Percentiles rank a stretch among this genome's conserved stretches.
Conservation (phyloP, 2,888 invertebrate species). For the Ganaspis brasiliensis region DNA sequence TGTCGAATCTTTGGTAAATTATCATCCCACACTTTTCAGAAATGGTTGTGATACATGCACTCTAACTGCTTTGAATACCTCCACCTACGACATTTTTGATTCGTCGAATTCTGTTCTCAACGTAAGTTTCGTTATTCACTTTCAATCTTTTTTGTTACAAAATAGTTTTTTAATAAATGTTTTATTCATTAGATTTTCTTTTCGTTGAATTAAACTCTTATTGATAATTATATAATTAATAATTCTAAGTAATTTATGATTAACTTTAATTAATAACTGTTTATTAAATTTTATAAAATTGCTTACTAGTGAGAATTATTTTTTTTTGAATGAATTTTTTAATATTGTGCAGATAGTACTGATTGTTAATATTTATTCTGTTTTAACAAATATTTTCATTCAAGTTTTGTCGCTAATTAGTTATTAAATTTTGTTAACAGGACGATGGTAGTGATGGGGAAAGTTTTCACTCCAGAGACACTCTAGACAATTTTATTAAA, state of each 20-base stretch:
- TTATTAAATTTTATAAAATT: neutral
- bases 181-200: no score
- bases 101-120: conserved; percentile 26
- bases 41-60: conserved; percentile 32
- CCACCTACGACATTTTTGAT: conserved; percentile 34
- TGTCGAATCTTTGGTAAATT: conserved; percentile 27
- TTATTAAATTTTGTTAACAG: neutral
- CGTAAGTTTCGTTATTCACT: conserved; percentile 5
- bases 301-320: no score
- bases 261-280: no score
- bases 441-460: conserved; percentile 37
- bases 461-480: conserved; percentile 26
- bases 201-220: no score
- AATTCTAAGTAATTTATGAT: no score
- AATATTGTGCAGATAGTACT: no score
- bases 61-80: conserved; percentile 35
- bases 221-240: no score
- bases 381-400: no score
- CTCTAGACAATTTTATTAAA: conserved; percentile 35
- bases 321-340: no score
- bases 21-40: conserved; percentile 36
- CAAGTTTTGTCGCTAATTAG: no score
- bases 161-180: neutral
- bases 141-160: neutral
- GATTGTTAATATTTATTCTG: no score